Conservation (phyloP, 2,888 invertebrate genomes). For the Pachymerium ferrugineum region DNA sequence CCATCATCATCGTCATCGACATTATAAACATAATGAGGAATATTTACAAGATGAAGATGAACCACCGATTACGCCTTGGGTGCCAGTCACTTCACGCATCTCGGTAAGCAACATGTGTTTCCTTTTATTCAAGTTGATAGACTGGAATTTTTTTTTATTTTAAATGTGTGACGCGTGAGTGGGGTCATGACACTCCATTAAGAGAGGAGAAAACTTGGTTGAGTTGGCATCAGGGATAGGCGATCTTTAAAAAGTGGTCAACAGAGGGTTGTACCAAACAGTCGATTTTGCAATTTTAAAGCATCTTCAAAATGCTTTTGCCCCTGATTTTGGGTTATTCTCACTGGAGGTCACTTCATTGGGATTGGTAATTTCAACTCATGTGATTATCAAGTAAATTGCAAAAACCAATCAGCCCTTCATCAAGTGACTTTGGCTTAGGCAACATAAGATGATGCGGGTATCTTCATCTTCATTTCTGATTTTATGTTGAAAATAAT, state of each 20-base stretch:
- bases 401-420: too few relatives aligned
- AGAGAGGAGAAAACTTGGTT: background rate
- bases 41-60: background rate
- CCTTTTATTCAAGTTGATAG: background rate
- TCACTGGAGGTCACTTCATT: too few relatives aligned
- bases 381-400: background rate
- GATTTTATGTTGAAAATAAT: too few relatives aligned
- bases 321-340: too few relatives aligned
- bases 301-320: too few relatives aligned
- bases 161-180: background rate
- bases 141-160: background rate
- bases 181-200: background rate
- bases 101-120: conserved; percentile 24
- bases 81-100: background rate
- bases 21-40: background rate
- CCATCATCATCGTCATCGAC: background rate
- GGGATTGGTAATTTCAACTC: too few relatives aligned
- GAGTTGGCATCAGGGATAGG: background rate
- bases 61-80: background rate
- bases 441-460: too few relatives aligned
- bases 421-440: too few relatives aligned
- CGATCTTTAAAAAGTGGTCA: background rate
- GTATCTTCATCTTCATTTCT: too few relatives aligned
- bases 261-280: too few relatives aligned
- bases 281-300: too few relatives aligned